Evolutionary conservation across 1,140 invertebrate genomes (phyloP), one percentile per base, ranked within the genome.

Genomic region (Meloidogyne hapla): DNA sequence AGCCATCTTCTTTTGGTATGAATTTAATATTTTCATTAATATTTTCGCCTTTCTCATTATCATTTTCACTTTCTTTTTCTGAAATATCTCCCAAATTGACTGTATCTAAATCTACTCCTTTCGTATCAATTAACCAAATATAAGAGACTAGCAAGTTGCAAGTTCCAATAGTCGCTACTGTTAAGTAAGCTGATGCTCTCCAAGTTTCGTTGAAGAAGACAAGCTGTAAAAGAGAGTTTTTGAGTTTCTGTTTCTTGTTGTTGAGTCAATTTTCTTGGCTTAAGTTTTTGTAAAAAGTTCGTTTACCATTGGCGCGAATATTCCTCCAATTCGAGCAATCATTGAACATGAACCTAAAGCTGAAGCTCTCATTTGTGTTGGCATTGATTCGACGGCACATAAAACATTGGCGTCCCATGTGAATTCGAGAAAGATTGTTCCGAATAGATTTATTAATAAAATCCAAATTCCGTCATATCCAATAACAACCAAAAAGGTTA

Each of bases 51-150:
- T 75, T 68, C 28, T n/a, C 74, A 6, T 48, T 21, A 12, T 48
- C 45, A 18, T 12, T 26, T 18, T 64, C 33, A 33, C 33, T 33
- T 42, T 68, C 40, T 33, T 68, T 68, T n/a, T 68, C 28, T 6
- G 33, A 33, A 8, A 33, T 33, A 33, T 33, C 33, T 40, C 56
- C 74, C 40, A 75, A 68, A 42, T 65, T 45, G 25, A 75, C 23
- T 23, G 70, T 38, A 64, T 73, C 70, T 23, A 73, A 62, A 62
- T 73, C 70, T 6, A 73, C 70, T 42, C 70, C 70, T 66, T 87
- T 85, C 9, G 85, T 85, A 65, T 85, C 85, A 70, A 87, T 80
- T 26, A 87, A 74, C 80, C 79, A 87, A 42, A 77, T 72, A 64
- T 85, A 86, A 40, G 84, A 86, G n/a, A 79, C 72, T 15, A 82